These are phyloP conservation scores for Meandrusa payeni DNA, from an alignment of 2,888 invertebrate species.

Conservation along the genomic window DNA sequence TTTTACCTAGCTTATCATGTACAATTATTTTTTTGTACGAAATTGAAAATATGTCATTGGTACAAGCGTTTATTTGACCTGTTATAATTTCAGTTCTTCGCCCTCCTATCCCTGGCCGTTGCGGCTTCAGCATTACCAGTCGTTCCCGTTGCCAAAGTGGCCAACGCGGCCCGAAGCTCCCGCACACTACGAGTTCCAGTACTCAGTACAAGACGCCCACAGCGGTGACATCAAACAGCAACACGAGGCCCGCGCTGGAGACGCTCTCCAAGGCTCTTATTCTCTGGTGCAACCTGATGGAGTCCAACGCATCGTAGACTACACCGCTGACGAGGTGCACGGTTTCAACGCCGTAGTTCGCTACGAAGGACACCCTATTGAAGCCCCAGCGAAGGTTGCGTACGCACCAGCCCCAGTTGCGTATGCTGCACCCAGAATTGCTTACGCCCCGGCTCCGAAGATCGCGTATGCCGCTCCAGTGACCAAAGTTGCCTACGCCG, in stretches of 20 bases:
- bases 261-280: conserved; percentile 69
- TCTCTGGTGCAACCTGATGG: conserved; percentile 75
- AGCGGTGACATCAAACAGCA: conserved; percentile 72
- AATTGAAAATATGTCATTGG: too few relatives aligned
- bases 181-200: conserved; percentile 66
- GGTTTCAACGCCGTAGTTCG: conserved; percentile 73
- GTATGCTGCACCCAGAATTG: conserved; percentile 41
- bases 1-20: too few relatives aligned
- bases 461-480: conserved; percentile 42
- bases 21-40: too few relatives aligned
- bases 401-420: conserved; percentile 30
- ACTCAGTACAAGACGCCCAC: conserved; percentile 67
- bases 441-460: conserved; percentile 44
- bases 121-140: conserved; percentile 37
- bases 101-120: conserved; percentile 51
- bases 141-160: conserved; percentile 49
- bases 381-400: conserved; percentile 35
- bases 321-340: conserved; percentile 62
- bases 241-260: conserved; percentile 65
- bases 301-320: conserved; percentile 66
- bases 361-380: conserved; percentile 60
- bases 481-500: conserved; percentile 38
- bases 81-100: conserved; percentile 46
- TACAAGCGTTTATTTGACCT: too few relatives aligned
- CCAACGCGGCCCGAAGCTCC: conserved; percentile 58